phyloP scores from a whole-genome alignment of 2,113 vertebrate species.

The Meles meles region DNA sequence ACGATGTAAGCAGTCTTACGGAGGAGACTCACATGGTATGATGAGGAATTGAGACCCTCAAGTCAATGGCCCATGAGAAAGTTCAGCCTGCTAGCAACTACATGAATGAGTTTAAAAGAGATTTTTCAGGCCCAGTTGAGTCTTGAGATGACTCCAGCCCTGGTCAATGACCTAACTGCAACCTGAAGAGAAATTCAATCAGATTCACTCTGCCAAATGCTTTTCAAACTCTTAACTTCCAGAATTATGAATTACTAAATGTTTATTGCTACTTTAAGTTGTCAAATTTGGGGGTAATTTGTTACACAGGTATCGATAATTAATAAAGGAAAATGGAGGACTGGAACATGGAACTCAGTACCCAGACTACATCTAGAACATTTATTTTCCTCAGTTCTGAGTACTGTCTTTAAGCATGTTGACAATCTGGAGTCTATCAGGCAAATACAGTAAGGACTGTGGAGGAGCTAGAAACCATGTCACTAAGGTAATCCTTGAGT shows the following conservation, averaged over 20 bases:
- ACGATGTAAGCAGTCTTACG: neutral
- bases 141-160: neutral
- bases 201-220: neutral
- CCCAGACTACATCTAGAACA: neutral
- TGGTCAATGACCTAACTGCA: neutral
- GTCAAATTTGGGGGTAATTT: neutral
- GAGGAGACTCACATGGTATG: neutral
- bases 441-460: neutral
- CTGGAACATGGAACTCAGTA: neutral
- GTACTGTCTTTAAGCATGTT: neutral
- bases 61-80: neutral
- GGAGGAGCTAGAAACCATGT: neutral
- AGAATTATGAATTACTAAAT: neutral
- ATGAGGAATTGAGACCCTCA: neutral
- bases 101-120: neutral
- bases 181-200: neutral
- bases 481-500: neutral
- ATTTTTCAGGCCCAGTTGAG: neutral
- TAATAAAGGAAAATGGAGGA: neutral
- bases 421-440: neutral
- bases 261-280: neutral
- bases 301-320: neutral
- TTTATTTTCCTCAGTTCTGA: neutral
- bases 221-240: neutral
- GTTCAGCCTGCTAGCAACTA: neutral